These are phyloP conservation scores for Peromyscus eremicus DNA, from an alignment of 2,797 vertebrate genomes.

Conservation along the genomic window DNA sequence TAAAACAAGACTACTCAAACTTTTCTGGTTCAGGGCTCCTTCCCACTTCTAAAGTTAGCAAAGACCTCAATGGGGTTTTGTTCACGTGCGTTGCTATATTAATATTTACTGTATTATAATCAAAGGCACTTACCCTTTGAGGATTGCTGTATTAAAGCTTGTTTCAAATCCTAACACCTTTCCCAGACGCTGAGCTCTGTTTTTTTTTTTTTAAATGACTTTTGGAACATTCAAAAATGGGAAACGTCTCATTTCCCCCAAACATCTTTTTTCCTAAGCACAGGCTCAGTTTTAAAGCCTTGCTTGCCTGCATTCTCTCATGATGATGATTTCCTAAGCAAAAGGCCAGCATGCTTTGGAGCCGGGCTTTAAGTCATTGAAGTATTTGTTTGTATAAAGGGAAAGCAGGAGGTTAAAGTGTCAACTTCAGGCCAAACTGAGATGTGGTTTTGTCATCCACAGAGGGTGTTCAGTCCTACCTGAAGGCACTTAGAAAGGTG, in stretches of 20 bases:
- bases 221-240: neutral
- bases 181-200: neutral
- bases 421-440: neutral
- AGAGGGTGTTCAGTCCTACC: neutral
- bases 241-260: neutral
- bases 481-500: neutral
- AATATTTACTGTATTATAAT: neutral
- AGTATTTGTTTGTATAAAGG: neutral
- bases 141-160: neutral
- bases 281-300: neutral
- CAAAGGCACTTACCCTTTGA: neutral
- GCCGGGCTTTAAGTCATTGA: neutral
- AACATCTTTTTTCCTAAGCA: neutral
- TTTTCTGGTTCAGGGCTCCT: neutral
- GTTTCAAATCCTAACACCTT: neutral
- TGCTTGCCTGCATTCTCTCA: neutral
- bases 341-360: constrained; percentile 31
- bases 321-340: neutral
- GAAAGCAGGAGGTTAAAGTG: neutral
- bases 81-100: neutral
- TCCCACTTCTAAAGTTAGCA: neutral
- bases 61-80: neutral
- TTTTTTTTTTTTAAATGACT: neutral
- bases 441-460: neutral
- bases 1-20: neutral